Percentiles rank a stretch among this genome's conserved stretches.
phyloP scores from a whole-genome alignment of 2,113 vertebrate genomes.

The Triplophysa siluroides region DNA sequence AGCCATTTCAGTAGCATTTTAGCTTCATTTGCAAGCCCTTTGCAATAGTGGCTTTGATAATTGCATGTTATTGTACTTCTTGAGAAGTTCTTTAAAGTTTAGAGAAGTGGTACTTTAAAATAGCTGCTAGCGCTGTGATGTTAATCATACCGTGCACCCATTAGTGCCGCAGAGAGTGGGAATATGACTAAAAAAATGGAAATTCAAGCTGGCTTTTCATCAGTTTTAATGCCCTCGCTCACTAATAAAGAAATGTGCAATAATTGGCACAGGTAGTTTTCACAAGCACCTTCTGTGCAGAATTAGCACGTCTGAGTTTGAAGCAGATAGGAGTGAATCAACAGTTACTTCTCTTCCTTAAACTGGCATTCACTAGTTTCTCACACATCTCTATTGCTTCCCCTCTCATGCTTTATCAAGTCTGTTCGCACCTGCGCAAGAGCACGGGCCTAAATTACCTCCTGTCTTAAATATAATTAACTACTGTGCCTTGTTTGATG shows the following conservation, averaged over 20 bases:
- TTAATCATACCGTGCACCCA: constrained; percentile 21
- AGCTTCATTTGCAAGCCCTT: not conserved
- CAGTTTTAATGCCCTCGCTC: constrained; percentile 19
- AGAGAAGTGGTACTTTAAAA: constrained; percentile 23
- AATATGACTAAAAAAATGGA: constrained; percentile 1
- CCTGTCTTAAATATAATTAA: constrained; percentile 23
- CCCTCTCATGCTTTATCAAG: constrained; percentile 9
- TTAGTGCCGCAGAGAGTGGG: not conserved
- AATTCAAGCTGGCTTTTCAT: constrained; percentile 22
- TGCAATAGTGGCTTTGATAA: constrained; percentile 1
- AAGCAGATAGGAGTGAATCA: constrained; percentile 15
- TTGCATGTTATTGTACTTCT: constrained; percentile 22
- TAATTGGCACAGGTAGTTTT: constrained; percentile 22
- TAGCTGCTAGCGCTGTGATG: not conserved
- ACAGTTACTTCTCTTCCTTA: constrained; percentile 1
- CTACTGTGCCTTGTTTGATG: constrained; percentile 26
- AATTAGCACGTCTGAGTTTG: constrained; percentile 34
- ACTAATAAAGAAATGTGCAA: constrained; percentile 36
- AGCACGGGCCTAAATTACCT: constrained; percentile 18
- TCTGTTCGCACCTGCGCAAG: constrained; percentile 27
- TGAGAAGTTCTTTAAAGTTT: constrained; percentile 25
- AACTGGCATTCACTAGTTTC: not conserved
- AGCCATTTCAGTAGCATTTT: not conserved
- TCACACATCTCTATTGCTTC: constrained; percentile 4
- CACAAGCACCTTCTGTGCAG: constrained; percentile 22